Evolutionary conservation across 2,888 invertebrate genomes (phyloP).

Genomic region (Petrolisthes cinctipes): DNA sequence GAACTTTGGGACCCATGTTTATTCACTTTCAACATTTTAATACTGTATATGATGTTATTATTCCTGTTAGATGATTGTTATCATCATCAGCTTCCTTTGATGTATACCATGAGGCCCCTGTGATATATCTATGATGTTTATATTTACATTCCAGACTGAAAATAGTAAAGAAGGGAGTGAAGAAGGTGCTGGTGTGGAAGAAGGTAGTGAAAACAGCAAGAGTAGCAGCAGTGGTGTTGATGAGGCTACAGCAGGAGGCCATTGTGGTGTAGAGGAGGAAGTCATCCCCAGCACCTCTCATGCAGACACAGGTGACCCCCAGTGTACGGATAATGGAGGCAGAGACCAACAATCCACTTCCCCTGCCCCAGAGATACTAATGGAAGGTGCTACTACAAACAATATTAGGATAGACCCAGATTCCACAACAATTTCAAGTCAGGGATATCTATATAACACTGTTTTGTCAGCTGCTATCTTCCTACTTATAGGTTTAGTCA

Average conservation of each 20-base stretch:
- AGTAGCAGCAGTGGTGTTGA: conserved; percentile 19
- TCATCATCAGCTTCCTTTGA: neutral
- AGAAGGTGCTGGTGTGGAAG: neutral
- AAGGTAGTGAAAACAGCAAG: neutral
- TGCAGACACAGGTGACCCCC: neutral
- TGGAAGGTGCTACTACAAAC: conserved; percentile 41
- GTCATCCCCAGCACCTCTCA: neutral
- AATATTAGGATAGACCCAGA: conserved; percentile 26
- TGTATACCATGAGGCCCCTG: too few species aligned
- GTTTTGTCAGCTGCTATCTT: conserved; percentile 41
- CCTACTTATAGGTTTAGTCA: conserved; percentile 39
- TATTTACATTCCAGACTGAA: conserved; percentile 25
- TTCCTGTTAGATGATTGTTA: neutral
- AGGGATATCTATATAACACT: conserved; percentile 41
- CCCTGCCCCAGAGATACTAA: conserved; percentile 40
- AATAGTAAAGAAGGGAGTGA: conserved; percentile 21
- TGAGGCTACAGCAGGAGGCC: neutral
- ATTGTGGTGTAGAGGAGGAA: neutral
- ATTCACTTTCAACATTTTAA: neutral
- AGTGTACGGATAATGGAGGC: neutral
- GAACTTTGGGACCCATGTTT: neutral
- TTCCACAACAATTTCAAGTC: conserved; percentile 25
- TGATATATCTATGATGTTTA: neutral
- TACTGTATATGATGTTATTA: neutral
- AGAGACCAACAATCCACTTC: conserved; percentile 11